A percentile compares a stretch with the other conserved stretches of the same genome.
Evolutionary conservation across 1,140 invertebrate genomes (phyloP).

Genomic region (Bombus superbus): DNA sequence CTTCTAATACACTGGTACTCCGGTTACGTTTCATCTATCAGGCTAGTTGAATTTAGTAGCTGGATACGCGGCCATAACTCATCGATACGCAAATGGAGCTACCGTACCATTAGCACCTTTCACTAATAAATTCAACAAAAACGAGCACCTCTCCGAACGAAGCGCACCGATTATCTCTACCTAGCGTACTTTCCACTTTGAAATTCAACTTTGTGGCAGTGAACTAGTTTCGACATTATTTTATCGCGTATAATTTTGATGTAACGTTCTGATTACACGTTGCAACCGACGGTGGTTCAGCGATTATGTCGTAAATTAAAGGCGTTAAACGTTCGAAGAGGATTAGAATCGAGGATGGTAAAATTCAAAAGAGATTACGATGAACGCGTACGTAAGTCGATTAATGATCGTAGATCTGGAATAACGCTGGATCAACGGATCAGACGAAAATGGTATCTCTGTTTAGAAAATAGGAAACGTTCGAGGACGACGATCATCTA

Average conservation of each 20-base stretch:
- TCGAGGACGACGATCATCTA: neutral
- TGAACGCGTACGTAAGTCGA: too few species aligned
- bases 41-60: conserved; percentile 27
- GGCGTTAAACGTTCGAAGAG: neutral
- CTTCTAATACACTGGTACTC: conserved; percentile 45
- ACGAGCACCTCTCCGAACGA: neutral
- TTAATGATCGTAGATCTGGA: neutral
- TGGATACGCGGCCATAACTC: conserved; percentile 28
- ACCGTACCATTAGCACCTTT: conserved; percentile 45
- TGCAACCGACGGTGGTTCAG: too few species aligned
- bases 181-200: neutral
- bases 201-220: neutral
- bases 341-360: neutral
- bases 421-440: neutral
- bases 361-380: neutral
- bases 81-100: conserved; percentile 42
- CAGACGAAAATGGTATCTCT: neutral
- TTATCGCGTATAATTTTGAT: neutral
- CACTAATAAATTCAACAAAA: conserved; percentile 25
- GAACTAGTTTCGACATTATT: neutral
- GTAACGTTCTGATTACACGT: neutral
- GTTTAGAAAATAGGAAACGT: neutral
- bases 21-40: conserved; percentile 49
- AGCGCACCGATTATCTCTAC: neutral
- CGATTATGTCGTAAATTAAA: neutral